These are phyloP conservation scores for Epirrita christyi DNA, from an alignment of 2,888 invertebrate species.

Conservation along the genomic window DNA sequence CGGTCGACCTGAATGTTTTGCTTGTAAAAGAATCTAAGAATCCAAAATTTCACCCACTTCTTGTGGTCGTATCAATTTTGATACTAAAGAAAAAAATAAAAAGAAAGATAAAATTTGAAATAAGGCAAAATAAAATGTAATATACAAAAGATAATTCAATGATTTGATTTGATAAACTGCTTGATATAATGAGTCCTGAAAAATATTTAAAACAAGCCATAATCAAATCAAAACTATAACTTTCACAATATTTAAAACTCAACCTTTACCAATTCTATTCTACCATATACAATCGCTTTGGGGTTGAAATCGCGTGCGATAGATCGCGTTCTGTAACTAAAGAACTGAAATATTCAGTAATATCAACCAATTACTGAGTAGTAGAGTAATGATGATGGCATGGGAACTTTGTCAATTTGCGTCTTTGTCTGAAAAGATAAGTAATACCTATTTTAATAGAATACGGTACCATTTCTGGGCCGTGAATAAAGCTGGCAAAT, in stretches of 20 bases:
- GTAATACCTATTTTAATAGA: not conserved
- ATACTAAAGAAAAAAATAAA: too few relatives aligned
- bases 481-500: too few relatives aligned
- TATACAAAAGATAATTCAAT: too few relatives aligned
- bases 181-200: not conserved
- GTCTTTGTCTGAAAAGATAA: constrained; percentile 31
- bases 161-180: not conserved
- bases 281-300: constrained; percentile 36
- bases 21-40: too few relatives aligned
- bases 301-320: constrained; percentile 63
- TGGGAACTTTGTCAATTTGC: constrained; percentile 70
- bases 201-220: not conserved
- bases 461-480: not conserved
- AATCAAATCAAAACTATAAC: constrained; percentile 8
- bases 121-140: too few relatives aligned
- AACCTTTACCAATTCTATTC: constrained; percentile 13
- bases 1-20: too few relatives aligned
- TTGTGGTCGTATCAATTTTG: too few relatives aligned
- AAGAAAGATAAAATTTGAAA: too few relatives aligned
- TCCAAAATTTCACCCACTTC: too few relatives aligned
- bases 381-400: constrained; percentile 73
- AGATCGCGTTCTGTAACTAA: constrained; percentile 69
- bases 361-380: constrained; percentile 64
- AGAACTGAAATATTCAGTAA: constrained; percentile 78
- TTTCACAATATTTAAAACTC: constrained; percentile 17